phyloP scores from a whole-genome alignment of 2,888 invertebrate genomes.

The Troilus luridus region DNA sequence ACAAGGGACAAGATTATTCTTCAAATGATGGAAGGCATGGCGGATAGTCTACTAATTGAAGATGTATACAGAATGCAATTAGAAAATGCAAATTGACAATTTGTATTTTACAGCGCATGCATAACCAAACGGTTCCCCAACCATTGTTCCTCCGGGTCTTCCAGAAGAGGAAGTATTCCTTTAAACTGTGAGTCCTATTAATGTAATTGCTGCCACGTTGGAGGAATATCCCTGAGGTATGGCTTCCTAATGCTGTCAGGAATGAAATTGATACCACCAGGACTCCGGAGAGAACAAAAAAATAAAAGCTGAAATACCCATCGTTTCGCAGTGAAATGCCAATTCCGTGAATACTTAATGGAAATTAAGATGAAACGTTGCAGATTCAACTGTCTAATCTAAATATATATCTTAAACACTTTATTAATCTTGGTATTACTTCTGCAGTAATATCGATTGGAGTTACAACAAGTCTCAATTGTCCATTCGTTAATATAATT shows the following conservation, averaged over 20 bases:
- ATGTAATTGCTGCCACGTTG: not conserved
- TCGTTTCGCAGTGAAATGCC: not conserved
- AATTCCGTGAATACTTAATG: not conserved
- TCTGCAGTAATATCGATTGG: too few relatives aligned
- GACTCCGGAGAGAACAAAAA: not conserved
- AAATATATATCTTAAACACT: too few relatives aligned
- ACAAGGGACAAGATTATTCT: not conserved
- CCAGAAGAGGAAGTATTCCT: not conserved
- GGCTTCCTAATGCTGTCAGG: not conserved
- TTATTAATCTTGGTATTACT: too few relatives aligned
- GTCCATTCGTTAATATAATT: too few relatives aligned
- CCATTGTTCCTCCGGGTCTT: not conserved
- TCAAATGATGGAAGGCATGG: not conserved
- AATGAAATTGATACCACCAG: not conserved
- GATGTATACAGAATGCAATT: constrained; percentile 45
- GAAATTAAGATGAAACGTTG: not conserved
- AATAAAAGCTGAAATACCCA: not conserved
- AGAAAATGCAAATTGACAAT: constrained; percentile 44
- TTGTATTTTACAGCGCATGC: constrained; percentile 39
- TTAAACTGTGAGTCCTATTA: not conserved
- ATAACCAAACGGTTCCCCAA: constrained; percentile 1
- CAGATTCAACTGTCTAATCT: too few relatives aligned
- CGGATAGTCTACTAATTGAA: constrained; percentile 19
- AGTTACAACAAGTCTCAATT: too few relatives aligned
- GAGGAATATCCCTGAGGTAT: not conserved